Evolutionary conservation across 1,140 invertebrate genomes (phyloP).

Genomic region (Pseudoatta argentina): DNA sequence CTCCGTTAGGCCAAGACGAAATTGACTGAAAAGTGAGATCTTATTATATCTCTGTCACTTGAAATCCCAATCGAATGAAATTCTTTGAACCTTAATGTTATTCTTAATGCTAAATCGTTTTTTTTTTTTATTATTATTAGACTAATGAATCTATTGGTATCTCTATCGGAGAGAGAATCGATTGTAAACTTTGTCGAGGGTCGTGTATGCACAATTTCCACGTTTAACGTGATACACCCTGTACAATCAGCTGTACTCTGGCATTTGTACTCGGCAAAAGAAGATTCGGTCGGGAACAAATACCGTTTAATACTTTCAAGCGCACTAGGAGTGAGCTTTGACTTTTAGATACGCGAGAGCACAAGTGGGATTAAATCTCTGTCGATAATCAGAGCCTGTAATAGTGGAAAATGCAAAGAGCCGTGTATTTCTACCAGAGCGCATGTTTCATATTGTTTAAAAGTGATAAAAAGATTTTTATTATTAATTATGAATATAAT

Average conservation of each 20-base stretch:
- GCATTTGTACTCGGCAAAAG: slow-evolving; percentile 23
- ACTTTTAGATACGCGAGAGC: slow-evolving; percentile 47
- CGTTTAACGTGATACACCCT: slow-evolving; percentile 13
- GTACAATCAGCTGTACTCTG: not conserved
- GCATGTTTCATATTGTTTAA: not conserved
- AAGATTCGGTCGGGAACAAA: slow-evolving; percentile 32
- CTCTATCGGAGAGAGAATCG: too few species aligned
- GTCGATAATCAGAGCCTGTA: slow-evolving; percentile 35
- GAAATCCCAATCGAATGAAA: not conserved
- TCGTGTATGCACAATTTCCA: not conserved
- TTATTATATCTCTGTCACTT: slow-evolving; percentile 9
- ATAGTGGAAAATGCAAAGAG: not conserved
- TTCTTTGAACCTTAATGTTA: not conserved
- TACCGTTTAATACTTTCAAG: slow-evolving; percentile 70
- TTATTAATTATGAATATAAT: not conserved
- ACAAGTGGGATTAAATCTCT: slow-evolving; percentile 46
- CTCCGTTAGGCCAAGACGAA: not conserved
- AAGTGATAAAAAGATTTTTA: not conserved
- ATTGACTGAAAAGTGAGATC: not conserved
- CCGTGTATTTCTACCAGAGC: not conserved
- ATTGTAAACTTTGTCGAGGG: not conserved
- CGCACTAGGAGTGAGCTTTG: slow-evolving; percentile 42
- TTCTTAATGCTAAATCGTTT: not conserved
- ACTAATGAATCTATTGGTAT: not conserved
- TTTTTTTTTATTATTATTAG: not conserved